Evolutionary conservation across 2,113 vertebrate genomes (phyloP).

Genomic region (Turdus rufiventris): DNA sequence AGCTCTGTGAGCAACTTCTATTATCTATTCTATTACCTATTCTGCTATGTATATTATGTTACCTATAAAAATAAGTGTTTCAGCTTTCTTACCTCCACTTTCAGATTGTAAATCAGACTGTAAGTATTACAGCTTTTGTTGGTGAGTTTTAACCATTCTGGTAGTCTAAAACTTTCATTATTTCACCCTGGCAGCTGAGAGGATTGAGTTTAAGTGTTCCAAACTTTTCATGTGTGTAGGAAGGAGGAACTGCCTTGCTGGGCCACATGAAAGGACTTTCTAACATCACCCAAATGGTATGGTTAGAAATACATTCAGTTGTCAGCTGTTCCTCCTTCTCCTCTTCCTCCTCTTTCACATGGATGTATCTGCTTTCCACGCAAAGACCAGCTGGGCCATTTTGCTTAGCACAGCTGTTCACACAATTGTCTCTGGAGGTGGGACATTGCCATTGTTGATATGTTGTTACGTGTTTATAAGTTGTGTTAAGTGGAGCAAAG

Average conservation of each 20-base stretch:
- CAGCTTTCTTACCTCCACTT: background rate
- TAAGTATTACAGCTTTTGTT: background rate
- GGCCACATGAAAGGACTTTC: background rate
- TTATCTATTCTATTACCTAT: background rate
- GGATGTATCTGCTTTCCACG: background rate
- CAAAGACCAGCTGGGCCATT: background rate
- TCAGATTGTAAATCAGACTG: background rate
- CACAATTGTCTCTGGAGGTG: background rate
- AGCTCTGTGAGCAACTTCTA: accelerated
- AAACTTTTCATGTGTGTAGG: accelerated
- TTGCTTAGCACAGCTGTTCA: background rate
- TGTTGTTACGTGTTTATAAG: background rate
- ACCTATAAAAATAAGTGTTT: background rate
- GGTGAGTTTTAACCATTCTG: background rate
- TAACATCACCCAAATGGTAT: background rate
- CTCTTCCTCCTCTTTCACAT: background rate
- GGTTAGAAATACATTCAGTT: background rate
- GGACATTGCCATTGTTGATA: background rate
- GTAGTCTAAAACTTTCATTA: background rate
- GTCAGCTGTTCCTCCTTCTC: background rate
- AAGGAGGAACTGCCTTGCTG: background rate
- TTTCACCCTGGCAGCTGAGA: background rate
- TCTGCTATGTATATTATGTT: no score
- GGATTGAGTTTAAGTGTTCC: background rate
- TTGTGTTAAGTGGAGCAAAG: background rate